Conservation (phyloP, 92 coral and sea anemone species). For the Nematostella vectensis region DNA sequence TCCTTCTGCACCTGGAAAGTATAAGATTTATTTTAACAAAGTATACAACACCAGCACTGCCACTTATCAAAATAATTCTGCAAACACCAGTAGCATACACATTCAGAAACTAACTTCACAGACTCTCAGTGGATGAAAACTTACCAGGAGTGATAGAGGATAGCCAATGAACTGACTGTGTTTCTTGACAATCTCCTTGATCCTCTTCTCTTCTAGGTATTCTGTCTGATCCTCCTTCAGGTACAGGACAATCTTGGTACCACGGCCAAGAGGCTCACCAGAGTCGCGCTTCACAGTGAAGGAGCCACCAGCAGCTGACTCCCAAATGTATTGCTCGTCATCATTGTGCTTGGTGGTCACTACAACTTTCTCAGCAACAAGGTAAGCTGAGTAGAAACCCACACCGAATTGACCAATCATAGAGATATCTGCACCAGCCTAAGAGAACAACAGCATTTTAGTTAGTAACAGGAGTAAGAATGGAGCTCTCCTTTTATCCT, state of each 20-base stretch:
- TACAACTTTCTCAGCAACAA: conserved; percentile 87
- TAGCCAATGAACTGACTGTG: conserved; percentile 99
- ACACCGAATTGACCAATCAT: conserved; percentile 99
- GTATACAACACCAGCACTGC: too few species aligned
- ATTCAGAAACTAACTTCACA: too few species aligned
- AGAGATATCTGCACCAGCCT: conserved; percentile 99
- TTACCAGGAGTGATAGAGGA: conserved; percentile 82
- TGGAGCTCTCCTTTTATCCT: too few species aligned
- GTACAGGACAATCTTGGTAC: conserved; percentile 79
- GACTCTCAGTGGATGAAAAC: too few species aligned
- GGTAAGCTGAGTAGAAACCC: conserved; percentile 95
- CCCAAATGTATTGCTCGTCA: conserved; percentile 96
- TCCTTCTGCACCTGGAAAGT: conserved; percentile 75
- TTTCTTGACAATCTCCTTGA: conserved; percentile 88
- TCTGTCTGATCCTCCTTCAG: conserved; percentile 90
- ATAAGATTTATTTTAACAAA: not conserved
- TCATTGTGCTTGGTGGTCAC: conserved; percentile 95
- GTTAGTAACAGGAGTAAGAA: too few species aligned
- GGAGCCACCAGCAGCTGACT: conserved; percentile 98
- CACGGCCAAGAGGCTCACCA: conserved; percentile 78
- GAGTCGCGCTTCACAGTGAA: conserved; percentile 84
- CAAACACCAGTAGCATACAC: too few species aligned
- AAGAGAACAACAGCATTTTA: not conserved
- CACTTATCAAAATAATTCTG: too few species aligned
- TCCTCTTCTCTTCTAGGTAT: conserved; percentile 75